Evolutionary conservation across 2,797 vertebrate genomes (phyloP).

Genomic region (Catostomus latipinnis): DNA sequence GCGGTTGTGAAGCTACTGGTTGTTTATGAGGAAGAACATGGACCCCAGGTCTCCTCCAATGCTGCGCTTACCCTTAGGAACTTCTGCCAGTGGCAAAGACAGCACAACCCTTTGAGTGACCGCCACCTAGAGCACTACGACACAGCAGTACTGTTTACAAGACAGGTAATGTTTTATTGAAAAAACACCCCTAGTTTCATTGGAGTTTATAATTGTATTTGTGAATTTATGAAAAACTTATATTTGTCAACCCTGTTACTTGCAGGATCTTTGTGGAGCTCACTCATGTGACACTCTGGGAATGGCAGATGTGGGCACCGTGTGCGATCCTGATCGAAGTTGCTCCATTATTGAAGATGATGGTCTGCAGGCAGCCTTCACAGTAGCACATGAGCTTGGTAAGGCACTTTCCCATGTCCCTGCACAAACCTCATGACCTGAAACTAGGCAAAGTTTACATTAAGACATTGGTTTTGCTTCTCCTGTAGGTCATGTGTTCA

Average conservation of each 20-base stretch:
- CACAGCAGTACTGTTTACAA: slow-evolving; percentile 94
- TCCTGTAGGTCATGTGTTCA: slow-evolving; percentile 92
- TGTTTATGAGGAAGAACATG: slow-evolving; percentile 90
- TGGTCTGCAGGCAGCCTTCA: slow-evolving; percentile 95
- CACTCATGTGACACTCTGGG: slow-evolving; percentile 96
- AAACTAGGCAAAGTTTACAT: neutral
- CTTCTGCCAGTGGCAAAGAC: slow-evolving; percentile 97
- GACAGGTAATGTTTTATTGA: slow-evolving; percentile 79
- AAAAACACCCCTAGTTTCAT: neutral
- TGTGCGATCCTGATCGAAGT: slow-evolving; percentile 92
- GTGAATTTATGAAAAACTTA: neutral
- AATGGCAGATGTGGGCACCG: slow-evolving; percentile 96
- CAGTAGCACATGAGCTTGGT: slow-evolving; percentile 95
- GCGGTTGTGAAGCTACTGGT: slow-evolving; percentile 97
- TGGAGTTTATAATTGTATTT: neutral
- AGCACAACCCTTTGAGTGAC: slow-evolving; percentile 92
- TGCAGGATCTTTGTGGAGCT: slow-evolving; percentile 92
- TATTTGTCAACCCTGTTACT: neutral
- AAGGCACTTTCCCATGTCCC: slow-evolving; percentile 54
- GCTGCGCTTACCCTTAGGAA: slow-evolving; percentile 93
- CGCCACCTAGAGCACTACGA: slow-evolving; percentile 94
- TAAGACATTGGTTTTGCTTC: neutral
- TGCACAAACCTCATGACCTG: neutral
- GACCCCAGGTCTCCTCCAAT: slow-evolving; percentile 90
- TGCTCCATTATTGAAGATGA: slow-evolving; percentile 98